Conservation (phyloP, 2,888 invertebrate species). For the Oscheius sp. region DNA sequence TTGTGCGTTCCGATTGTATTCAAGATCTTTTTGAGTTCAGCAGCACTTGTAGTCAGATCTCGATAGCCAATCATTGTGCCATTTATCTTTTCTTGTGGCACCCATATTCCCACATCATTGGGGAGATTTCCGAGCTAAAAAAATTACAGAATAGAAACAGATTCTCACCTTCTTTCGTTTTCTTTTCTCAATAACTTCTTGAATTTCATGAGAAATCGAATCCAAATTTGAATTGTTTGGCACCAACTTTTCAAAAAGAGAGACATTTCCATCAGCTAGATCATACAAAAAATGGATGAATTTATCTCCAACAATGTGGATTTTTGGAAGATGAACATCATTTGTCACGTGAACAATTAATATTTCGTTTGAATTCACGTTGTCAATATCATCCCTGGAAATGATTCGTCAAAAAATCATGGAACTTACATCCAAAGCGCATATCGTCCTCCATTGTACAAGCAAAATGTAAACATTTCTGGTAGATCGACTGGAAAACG, state of each 20-base stretch:
- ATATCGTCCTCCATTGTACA: slow-evolving; percentile 45
- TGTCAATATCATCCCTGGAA: slow-evolving; percentile 70
- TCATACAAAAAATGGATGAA: slow-evolving; percentile 34
- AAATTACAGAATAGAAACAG: background rate
- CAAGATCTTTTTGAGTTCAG: slow-evolving; percentile 72
- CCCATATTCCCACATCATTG: slow-evolving; percentile 84
- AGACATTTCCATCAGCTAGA: slow-evolving; percentile 23
- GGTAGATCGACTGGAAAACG: slow-evolving; percentile 94
- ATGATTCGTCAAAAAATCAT: background rate
- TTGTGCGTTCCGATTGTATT: slow-evolving; percentile 74
- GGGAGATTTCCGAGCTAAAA: slow-evolving; percentile 79
- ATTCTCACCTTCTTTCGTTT: slow-evolving; percentile 12
- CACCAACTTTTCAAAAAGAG: background rate
- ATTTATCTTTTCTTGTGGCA: slow-evolving; percentile 81
- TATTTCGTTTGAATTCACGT: slow-evolving; percentile 81
- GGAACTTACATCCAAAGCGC: slow-evolving; percentile 51
- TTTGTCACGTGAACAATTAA: slow-evolving; percentile 82
- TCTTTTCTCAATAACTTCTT: background rate
- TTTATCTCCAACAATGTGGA: slow-evolving; percentile 35
- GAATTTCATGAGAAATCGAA: background rate
- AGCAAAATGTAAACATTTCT: slow-evolving; percentile 80
- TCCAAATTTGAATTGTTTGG: background rate
- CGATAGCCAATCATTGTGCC: slow-evolving; percentile 81
- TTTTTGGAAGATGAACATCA: slow-evolving; percentile 78
- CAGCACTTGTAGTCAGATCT: slow-evolving; percentile 76